phyloP scores from a whole-genome alignment of 2,888 invertebrate species.

The Arrhopalites spinosus region DNA sequence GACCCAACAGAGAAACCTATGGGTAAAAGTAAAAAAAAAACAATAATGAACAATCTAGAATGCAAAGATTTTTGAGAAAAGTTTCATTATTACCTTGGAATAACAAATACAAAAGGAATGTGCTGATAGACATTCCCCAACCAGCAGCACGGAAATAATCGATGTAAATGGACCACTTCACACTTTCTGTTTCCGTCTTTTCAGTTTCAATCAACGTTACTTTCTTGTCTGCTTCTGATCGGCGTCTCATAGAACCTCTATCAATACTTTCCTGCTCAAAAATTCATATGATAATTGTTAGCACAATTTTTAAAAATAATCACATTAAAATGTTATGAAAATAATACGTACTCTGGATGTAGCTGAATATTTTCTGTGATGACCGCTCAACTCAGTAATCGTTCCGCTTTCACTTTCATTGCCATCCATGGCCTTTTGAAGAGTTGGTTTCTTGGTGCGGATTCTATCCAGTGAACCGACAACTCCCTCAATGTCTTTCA shows the following conservation, averaged over 20 bases:
- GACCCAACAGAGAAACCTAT: constrained; percentile 56
- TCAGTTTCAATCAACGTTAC: constrained; percentile 58
- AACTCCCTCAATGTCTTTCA: constrained; percentile 44
- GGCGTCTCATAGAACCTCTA: constrained; percentile 2
- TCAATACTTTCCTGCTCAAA: not conserved
- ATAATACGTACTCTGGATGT: constrained; percentile 3
- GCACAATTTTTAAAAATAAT: not conserved
- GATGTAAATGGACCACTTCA: constrained; percentile 61
- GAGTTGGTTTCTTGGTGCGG: constrained; percentile 5
- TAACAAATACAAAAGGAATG: constrained; percentile 58
- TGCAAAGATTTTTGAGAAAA: not conserved
- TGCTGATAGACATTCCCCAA: constrained; percentile 57
- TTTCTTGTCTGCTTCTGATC: not conserved
- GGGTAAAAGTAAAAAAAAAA: not conserved
- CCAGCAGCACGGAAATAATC: constrained; percentile 61
- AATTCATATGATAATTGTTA: not conserved
- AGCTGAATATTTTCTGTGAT: constrained; percentile 14
- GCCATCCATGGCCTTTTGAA: not conserved
- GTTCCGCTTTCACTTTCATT: constrained; percentile 21
- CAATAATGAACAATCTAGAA: constrained; percentile 17
- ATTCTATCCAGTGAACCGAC: constrained; percentile 43
- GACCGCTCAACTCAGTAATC: constrained; percentile 24
- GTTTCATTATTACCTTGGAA: constrained; percentile 44
- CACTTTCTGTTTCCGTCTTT: constrained; percentile 62
- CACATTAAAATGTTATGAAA: not conserved